These are phyloP conservation scores for Scaptomyza parva DNA, from an alignment of 2,888 invertebrate genomes.

Conservation along the genomic window DNA sequence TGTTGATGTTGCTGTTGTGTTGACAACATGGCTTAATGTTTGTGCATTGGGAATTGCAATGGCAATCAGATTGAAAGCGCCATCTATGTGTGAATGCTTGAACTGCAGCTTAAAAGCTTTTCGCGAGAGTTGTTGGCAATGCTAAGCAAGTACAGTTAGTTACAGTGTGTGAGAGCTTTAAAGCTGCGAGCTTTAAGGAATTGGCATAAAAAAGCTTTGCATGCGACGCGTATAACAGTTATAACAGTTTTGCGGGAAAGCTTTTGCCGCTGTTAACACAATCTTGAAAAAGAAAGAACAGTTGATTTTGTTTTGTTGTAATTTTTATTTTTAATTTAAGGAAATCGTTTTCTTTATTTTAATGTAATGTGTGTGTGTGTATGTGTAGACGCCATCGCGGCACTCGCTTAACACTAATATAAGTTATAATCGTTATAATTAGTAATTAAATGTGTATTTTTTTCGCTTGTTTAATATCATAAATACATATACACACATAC, in stretches of 20 bases:
- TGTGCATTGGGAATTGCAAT: background rate
- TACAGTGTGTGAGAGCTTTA: slow-evolving; percentile 5
- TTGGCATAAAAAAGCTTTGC: background rate
- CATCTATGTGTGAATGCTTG: slow-evolving; percentile 24
- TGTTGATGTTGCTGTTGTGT: background rate
- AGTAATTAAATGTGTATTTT: slow-evolving; percentile 51
- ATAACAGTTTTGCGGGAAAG: background rate
- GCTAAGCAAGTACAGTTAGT: slow-evolving; percentile 2
- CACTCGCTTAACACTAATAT: slow-evolving; percentile 55
- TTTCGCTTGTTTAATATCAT: slow-evolving; percentile 33
- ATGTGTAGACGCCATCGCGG: slow-evolving; percentile 42
- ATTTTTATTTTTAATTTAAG: slow-evolving; percentile 52
- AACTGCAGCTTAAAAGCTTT: background rate
- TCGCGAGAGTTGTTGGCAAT: background rate
- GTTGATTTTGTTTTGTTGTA: slow-evolving; percentile 1
- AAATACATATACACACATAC: background rate
- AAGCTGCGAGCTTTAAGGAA: slow-evolving; percentile 2
- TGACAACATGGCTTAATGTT: background rate
- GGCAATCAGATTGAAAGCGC: slow-evolving; percentile 5
- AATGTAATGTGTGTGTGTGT: slow-evolving; percentile 56
- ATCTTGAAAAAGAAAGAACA: slow-evolving; percentile 4
- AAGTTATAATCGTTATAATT: slow-evolving; percentile 65
- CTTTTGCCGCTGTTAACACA: background rate
- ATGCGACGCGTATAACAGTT: slow-evolving; percentile 6
- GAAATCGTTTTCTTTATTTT: slow-evolving; percentile 75